Base-by-base conservation (phyloP, 92 coral and sea anemone genomes). In the Parazoanthus swiftii region DNA sequence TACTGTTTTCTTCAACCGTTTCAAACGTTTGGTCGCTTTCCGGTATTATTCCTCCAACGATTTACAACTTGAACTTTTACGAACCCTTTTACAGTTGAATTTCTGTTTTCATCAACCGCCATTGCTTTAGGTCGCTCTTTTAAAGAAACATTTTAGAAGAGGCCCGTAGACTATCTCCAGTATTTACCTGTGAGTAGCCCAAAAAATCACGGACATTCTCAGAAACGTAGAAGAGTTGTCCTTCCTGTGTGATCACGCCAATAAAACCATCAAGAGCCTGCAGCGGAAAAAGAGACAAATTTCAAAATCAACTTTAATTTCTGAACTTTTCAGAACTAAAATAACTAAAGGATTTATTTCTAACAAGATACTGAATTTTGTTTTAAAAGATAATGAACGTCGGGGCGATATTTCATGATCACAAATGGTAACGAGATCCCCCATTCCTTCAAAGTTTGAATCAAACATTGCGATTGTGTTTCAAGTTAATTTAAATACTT, bases 251-350 rank as follows among this genome's bases (percentile, higher is more conserved):
- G 75, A 97, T 93, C 18, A 97, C 98, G 44, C 93, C 93, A 81
- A 97, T 97, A 77, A 97, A 97, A n/a, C 99, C 99, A 89, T 97
- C 99, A 39, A 97, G 88, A 82, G 99, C 99, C 99, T 97, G 81
- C 38, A 80, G 73, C 43, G 21, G 26, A 16, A 56, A 29, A 36
- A 84, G 5, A 54, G 26, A 54, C 15, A 16, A n/a, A 35, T 88
- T 8, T 39, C 18, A 23, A 43, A 3, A 16, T 18, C 70, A 4
- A 0, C 25, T 63, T 18, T 18, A 1, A 63, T 3, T 63, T 63
- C 66, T 63, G 14, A 63, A 4, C 21, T 63, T 63, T 63, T 63
- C 70, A 63, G 21, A 63, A 54, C 11, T 54, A 0, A 11, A 54
- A 18, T 21, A 63, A 3, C 25, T 63, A 63, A 63, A 18, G 8